These are phyloP conservation scores for Erpetoichthys calabaricus DNA, from an alignment of 2,797 vertebrate genomes.

Conservation along the genomic window DNA sequence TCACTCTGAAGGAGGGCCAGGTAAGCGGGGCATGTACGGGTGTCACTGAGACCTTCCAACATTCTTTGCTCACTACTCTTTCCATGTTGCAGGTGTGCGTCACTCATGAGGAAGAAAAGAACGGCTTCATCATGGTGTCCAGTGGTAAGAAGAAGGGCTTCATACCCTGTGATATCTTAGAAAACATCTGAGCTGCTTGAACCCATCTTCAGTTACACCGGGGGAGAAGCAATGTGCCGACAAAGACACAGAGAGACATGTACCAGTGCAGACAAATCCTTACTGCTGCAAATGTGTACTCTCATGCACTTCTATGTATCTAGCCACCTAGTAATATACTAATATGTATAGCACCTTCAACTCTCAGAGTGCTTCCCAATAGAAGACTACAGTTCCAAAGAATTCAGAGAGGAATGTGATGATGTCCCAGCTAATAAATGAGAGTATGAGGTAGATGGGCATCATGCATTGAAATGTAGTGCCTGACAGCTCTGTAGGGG, in stretches of 20 bases:
- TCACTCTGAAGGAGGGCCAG: slow-evolving; percentile 90
- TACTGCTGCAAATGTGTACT: no score
- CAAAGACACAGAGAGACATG: slow-evolving; percentile 1
- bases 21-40: slow-evolving; percentile 36
- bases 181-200: slow-evolving; percentile 65
- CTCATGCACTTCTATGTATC: no score
- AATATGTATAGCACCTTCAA: no score
- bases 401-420: no score
- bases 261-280: background rate
- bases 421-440: no score
- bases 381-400: no score
- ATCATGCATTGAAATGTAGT: no score
- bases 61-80: background rate
- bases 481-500: no score
- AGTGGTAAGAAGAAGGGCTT: slow-evolving; percentile 87
- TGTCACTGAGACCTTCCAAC: background rate
- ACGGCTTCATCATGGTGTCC: slow-evolving; percentile 78
- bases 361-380: no score
- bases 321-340: no score
- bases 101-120: slow-evolving; percentile 65
- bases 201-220: background rate
- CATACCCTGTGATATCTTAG: slow-evolving; percentile 74
- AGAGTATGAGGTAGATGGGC: no score
- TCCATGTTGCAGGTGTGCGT: slow-evolving; percentile 68
- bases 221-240: background rate